Evolutionary conservation across 37 sponge, comb jelly and placozoan genomes (phyloP).

Genomic region (Crambe crambe): DNA sequence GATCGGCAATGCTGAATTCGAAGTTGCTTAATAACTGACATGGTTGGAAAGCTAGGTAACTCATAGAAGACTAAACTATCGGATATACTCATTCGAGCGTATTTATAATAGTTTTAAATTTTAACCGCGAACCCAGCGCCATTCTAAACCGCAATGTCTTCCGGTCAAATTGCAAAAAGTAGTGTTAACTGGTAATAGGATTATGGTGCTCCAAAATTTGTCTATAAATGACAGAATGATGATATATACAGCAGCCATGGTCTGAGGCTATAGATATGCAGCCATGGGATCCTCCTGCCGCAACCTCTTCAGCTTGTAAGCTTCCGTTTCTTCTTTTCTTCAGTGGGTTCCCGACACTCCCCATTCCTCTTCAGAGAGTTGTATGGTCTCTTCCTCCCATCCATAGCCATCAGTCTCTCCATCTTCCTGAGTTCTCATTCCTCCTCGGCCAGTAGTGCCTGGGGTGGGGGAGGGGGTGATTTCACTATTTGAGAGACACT

Average conservation of each 20-base stretch:
- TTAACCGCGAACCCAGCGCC: too few relatives aligned
- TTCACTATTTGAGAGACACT: too few relatives aligned
- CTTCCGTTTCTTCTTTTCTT: conserved; percentile 99
- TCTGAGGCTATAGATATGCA: neutral
- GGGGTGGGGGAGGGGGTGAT: neutral
- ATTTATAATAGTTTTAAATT: too few relatives aligned
- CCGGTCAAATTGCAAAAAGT: too few relatives aligned
- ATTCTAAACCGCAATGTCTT: too few relatives aligned
- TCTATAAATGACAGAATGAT: too few relatives aligned
- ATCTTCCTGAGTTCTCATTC: conserved; percentile 64
- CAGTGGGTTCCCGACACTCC: conserved; percentile 63
- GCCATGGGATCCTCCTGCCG: conserved; percentile 93
- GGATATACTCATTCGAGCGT: too few relatives aligned
- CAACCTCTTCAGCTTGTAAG: conserved; percentile 65
- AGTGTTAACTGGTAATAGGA: too few relatives aligned
- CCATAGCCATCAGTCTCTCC: conserved; percentile 51
- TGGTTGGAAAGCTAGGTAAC: too few relatives aligned
- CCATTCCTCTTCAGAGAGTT: conserved; percentile 86
- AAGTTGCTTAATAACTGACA: too few relatives aligned
- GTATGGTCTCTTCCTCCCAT: conserved; percentile 93
- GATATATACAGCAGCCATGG: neutral
- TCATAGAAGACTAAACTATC: too few relatives aligned
- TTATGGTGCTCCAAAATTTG: neutral
- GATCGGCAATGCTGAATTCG: too few relatives aligned
- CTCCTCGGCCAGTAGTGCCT: conserved; percentile 62